These are phyloP conservation scores for Hydrolagus affinis DNA, from an alignment of 2,113 vertebrate species.

Conservation along the genomic window DNA sequence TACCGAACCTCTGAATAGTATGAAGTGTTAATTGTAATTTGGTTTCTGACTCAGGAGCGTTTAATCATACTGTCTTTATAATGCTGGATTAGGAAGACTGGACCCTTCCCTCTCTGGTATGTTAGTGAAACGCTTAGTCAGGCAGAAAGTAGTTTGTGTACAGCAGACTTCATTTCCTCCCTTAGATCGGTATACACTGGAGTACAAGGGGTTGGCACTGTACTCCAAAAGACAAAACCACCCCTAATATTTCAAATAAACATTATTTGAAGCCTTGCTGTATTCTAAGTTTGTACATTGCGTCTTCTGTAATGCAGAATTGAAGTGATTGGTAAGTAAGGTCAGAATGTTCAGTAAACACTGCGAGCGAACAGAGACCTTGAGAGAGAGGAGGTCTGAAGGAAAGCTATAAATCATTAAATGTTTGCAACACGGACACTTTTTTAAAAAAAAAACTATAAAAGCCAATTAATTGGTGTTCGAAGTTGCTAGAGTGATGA, in stretches of 20 bases:
- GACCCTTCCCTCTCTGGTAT: background rate
- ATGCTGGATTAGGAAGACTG: background rate
- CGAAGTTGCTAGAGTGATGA: background rate
- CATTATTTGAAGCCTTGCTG: too few species aligned
- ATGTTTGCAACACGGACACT: conserved; percentile 12
- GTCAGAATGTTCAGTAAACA: background rate
- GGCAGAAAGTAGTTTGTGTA: background rate
- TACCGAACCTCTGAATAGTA: background rate
- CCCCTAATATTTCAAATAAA: too few species aligned
- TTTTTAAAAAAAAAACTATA: too few species aligned
- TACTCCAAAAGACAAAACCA: too few species aligned
- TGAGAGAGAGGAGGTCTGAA: background rate
- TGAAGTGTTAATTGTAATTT: background rate
- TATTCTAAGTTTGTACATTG: too few species aligned
- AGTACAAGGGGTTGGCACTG: too few species aligned
- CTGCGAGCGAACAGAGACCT: background rate
- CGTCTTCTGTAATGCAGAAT: too few species aligned
- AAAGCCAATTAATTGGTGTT: background rate
- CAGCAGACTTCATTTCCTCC: background rate
- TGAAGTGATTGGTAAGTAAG: background rate
- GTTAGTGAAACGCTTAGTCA: background rate
- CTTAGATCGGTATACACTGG: background rate
- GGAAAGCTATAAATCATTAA: background rate
- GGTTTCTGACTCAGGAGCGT: background rate
- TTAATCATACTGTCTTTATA: background rate